phyloP scores from a whole-genome alignment of 2,888 invertebrate genomes.

The Eurois occulta region DNA sequence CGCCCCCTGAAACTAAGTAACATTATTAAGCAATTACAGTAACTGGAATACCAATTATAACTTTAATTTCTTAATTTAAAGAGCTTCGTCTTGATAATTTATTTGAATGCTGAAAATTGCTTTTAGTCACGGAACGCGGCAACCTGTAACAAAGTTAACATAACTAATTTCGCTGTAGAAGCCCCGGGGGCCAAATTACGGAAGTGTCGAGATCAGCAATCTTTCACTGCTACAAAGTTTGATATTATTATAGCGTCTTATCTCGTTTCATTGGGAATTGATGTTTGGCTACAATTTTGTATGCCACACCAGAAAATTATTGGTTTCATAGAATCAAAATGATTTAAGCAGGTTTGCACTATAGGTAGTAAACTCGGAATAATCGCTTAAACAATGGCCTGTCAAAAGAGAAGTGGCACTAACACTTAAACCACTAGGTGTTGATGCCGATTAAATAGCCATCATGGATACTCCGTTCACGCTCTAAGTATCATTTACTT shows the following conservation, averaged over 20 bases:
- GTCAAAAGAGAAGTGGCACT: neutral
- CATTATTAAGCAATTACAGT: constrained; percentile 21
- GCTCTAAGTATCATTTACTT: no score
- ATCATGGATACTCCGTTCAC: no score
- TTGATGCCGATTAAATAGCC: neutral
- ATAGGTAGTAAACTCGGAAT: neutral
- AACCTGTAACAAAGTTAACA: neutral
- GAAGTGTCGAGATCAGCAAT: neutral
- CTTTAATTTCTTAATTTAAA: constrained; percentile 17
- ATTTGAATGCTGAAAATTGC: constrained; percentile 27
- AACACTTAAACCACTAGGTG: neutral
- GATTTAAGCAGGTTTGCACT: neutral
- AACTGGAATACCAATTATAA: constrained; percentile 33
- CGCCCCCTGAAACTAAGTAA: constrained; percentile 18
- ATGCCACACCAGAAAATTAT: neutral
- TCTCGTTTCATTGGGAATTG: neutral
- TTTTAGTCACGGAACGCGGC: constrained; percentile 1
- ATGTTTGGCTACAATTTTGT: neutral
- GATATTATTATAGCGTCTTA: neutral
- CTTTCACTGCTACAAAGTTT: neutral
- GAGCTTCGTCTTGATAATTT: constrained; percentile 17
- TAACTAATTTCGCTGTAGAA: neutral
- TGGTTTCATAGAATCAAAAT: neutral
- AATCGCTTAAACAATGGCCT: neutral
- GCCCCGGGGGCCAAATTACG: neutral